Percentiles rank a stretch among this genome's conserved stretches.
phyloP scores from a whole-genome alignment of 2,113 vertebrate genomes.

The Serilophus lunatus region DNA sequence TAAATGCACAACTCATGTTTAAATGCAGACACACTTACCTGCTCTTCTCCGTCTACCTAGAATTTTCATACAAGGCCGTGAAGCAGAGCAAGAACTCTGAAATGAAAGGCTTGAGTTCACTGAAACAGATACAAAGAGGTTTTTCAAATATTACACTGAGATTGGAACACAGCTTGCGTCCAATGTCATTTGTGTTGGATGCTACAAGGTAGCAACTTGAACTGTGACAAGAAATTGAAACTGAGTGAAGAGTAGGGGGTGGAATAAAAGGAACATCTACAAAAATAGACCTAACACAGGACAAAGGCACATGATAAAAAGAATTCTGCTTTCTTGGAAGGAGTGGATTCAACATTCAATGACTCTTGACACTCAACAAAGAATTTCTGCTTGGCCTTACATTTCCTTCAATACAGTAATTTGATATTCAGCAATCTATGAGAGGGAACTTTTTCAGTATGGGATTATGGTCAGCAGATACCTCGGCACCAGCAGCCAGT shows the following conservation, averaged over 20 bases:
- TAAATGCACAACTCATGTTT: not conserved
- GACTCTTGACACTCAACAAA: not conserved
- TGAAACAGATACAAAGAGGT: not conserved
- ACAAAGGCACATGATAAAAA: not conserved
- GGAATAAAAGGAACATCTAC: not conserved
- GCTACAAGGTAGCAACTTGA: not conserved
- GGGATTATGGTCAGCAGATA: not conserved
- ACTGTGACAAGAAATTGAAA: not conserved
- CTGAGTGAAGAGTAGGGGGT: not conserved
- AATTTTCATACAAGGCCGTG: not conserved
- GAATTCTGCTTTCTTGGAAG: not conserved
- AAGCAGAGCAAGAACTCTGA: slow-evolving; percentile 9
- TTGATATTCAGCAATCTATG: not conserved
- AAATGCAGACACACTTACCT: not conserved
- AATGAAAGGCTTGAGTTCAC: not conserved
- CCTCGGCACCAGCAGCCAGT: not conserved
- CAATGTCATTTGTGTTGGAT: not conserved
- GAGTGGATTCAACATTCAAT: not conserved
- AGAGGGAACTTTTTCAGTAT: not conserved
- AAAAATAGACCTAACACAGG: not conserved
- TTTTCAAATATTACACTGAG: not conserved
- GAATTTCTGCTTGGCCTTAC: not conserved
- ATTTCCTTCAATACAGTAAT: not conserved
- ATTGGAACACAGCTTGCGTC: not conserved
- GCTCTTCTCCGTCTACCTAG: not conserved